Evolutionary conservation across 2,113 vertebrate genomes (phyloP).

Genomic region (Telmatochromis brichardi): DNA sequence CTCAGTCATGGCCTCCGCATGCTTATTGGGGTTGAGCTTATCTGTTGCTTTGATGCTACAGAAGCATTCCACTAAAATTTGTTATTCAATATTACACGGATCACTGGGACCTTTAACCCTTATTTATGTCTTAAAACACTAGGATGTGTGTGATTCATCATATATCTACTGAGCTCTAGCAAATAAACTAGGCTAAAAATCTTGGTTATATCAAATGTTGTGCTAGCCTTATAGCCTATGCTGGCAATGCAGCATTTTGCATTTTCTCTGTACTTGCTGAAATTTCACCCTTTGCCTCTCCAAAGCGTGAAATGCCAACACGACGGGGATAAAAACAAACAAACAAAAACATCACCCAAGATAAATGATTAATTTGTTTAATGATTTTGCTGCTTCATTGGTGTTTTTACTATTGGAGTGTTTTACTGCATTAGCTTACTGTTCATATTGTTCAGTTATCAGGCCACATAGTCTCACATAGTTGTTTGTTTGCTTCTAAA

Average conservation of each 20-base stretch:
- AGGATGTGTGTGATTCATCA: not conserved
- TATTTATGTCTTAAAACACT: not conserved
- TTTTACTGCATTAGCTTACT: not conserved
- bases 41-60: not conserved
- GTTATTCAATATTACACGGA: not conserved
- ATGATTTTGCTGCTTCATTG: not conserved
- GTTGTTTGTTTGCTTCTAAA: not conserved
- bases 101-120: not conserved
- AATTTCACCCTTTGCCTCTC: not conserved
- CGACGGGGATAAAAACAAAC: not conserved
- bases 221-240: not conserved
- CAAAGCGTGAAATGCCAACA: not conserved
- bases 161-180: not conserved
- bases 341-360: not conserved
- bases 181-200: not conserved
- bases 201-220: not conserved
- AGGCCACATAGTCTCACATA: not conserved
- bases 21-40: not conserved
- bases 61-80: not conserved
- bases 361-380: not conserved
- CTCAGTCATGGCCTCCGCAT: not conserved
- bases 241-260: not conserved
- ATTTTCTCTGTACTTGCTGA: not conserved
- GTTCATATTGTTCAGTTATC: not conserved
- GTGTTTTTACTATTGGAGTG: fast-evolving